phyloP scores from a whole-genome alignment of 2,797 vertebrate species.

The Ctenopoma kingsleyae region DNA sequence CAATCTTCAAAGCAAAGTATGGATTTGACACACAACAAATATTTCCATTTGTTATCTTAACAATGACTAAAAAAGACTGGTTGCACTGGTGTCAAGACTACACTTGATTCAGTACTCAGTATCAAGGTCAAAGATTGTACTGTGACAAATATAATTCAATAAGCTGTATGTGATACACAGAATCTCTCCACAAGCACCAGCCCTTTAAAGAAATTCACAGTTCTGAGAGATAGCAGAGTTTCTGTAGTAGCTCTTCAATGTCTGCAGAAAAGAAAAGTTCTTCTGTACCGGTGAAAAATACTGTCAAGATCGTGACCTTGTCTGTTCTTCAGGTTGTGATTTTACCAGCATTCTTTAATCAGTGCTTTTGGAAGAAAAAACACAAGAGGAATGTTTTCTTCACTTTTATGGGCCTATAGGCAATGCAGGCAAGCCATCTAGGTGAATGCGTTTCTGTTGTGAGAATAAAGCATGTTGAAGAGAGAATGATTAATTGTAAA shows the following conservation, averaged over 20 bases:
- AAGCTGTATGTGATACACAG: neutral
- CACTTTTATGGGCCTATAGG: neutral
- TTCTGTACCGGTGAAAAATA: constrained; percentile 12
- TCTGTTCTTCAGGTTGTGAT: constrained; percentile 22
- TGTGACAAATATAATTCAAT: neutral
- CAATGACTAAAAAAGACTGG: neutral
- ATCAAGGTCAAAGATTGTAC: constrained; percentile 13
- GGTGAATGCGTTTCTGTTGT: neutral
- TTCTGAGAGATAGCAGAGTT: constrained; percentile 2
- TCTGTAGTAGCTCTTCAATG: constrained; percentile 26
- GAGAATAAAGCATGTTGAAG: neutral
- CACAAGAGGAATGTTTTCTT: constrained; percentile 5
- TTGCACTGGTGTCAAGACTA: neutral
- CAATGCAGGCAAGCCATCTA: neutral
- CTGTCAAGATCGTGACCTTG: constrained; percentile 19
- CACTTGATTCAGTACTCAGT: neutral
- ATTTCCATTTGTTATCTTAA: neutral
- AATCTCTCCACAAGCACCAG: neutral
- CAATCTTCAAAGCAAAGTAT: neutral
- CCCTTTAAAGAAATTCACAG: neutral
- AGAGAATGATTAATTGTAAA: neutral
- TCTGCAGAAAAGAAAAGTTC: constrained; percentile 22
- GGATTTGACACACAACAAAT: neutral
- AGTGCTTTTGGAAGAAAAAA: constrained; percentile 9
- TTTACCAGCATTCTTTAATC: constrained; percentile 35